A percentile compares a stretch with the other conserved stretches of the same genome.
phyloP scores from a whole-genome alignment of 2,797 vertebrate species.

The Acanthornis magna region DNA sequence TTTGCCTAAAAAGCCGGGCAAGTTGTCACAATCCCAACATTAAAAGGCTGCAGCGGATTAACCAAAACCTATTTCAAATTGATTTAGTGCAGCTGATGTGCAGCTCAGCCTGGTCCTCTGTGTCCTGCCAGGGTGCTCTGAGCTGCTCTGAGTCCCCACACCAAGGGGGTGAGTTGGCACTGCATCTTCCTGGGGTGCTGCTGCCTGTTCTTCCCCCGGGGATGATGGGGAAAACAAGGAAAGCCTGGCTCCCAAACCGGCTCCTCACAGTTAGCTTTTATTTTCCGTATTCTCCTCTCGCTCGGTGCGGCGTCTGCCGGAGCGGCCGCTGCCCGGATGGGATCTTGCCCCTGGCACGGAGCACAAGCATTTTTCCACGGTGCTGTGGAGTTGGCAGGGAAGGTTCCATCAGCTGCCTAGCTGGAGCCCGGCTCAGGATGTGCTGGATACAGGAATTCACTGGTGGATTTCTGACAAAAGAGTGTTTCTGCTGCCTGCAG shows the following conservation, averaged over 20 bases:
- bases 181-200: not conserved
- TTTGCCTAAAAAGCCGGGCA: not conserved
- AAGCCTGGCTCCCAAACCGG: not conserved
- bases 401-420: conserved; percentile 4
- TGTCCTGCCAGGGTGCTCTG: not conserved
- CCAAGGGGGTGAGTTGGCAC: not conserved
- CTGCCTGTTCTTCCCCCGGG: not conserved
- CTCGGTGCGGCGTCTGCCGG: not conserved
- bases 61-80: not conserved
- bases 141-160: accelerated
- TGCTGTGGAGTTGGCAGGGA: not conserved
- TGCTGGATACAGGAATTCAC: not conserved
- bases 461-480: not conserved
- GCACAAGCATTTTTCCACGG: not conserved
- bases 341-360: conserved; percentile 1
- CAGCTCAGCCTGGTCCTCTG: not conserved
- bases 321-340: not conserved
- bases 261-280: not conserved
- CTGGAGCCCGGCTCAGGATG: not conserved
- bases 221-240: not conserved
- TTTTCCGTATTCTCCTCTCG: not conserved
- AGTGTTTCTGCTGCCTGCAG: not conserved
- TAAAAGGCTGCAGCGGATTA: not conserved
- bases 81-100: not conserved
- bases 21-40: not conserved